Evolutionary conservation across 2,888 invertebrate species (phyloP).

Genomic region (Brachylomia viminalis): DNA sequence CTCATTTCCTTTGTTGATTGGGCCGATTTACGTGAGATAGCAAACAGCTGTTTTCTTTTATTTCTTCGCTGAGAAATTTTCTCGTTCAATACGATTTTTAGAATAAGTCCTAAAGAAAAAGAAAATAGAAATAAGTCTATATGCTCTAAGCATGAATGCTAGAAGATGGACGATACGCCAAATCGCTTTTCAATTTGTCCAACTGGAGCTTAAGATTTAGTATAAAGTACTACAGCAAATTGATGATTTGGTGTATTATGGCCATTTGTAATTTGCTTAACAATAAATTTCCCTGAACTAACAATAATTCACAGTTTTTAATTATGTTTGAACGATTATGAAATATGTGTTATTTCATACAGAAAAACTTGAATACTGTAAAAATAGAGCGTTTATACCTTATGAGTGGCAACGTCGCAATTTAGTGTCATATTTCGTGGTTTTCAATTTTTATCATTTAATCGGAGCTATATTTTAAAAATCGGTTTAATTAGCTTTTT

Average conservation of each 20-base stretch:
- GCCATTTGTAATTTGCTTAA: not conserved
- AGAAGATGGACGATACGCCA: not conserved
- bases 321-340: not conserved
- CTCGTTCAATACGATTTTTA: constrained; percentile 35
- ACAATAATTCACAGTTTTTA: not conserved
- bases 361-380: not conserved
- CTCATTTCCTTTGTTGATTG: constrained; percentile 52
- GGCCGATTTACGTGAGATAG: constrained; percentile 46
- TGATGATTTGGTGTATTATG: not conserved
- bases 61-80: constrained; percentile 26
- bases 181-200: not conserved
- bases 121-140: no score
- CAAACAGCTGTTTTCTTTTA: constrained; percentile 39
- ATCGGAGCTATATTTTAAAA: no score
- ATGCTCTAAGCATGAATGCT: constrained; percentile 3
- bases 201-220: not conserved
- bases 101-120: constrained; percentile 8
- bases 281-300: not conserved
- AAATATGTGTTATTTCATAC: not conserved
- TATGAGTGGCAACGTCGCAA: no score
- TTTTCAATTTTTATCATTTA: no score
- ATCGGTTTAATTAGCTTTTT: no score
- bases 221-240: not conserved
- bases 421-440: no score
- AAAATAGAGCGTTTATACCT: no score